Conservation (phyloP, 2,113 vertebrate genomes). For the Otis tarda region DNA sequence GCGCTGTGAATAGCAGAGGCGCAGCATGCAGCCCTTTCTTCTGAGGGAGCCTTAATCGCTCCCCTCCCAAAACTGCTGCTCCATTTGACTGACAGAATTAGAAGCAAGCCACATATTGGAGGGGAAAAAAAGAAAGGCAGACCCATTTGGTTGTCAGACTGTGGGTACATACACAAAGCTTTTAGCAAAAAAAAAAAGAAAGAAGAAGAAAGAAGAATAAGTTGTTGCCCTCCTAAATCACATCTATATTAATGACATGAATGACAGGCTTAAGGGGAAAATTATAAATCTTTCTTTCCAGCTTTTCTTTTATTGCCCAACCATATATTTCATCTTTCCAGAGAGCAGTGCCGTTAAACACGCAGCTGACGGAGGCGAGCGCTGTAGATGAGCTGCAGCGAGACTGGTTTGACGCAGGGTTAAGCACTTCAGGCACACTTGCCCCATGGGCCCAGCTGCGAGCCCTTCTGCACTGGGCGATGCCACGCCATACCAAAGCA, state of each 20-base stretch:
- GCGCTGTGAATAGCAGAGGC: neutral
- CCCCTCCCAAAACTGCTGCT: slow-evolving; percentile 26
- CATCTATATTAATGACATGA: slow-evolving; percentile 57
- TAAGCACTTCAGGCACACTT: fast-evolving
- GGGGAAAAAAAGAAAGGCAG: slow-evolving; percentile 44
- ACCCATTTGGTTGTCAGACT: slow-evolving; percentile 42
- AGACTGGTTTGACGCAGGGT: neutral
- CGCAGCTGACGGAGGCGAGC: neutral
- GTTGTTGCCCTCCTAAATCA: slow-evolving; percentile 47
- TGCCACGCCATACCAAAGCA: neutral
- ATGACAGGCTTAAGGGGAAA: slow-evolving; percentile 53
- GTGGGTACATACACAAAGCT: slow-evolving; percentile 23
- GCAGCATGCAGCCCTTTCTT: slow-evolving; percentile 24
- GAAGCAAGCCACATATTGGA: slow-evolving; percentile 51
- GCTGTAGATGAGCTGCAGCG: neutral
- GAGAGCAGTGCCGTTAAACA: neutral
- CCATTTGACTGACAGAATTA: slow-evolving; percentile 34
- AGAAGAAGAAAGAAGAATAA: slow-evolving; percentile 32
- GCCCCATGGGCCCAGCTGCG: neutral
- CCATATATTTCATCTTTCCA: slow-evolving; percentile 10
- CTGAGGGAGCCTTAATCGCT: slow-evolving; percentile 24
- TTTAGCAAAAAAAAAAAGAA: neutral
- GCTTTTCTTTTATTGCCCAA: slow-evolving; percentile 32
- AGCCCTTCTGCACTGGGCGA: fast-evolving
- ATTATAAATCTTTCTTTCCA: slow-evolving; percentile 45